These are phyloP conservation scores for Passerculus sandwichensis DNA, from an alignment of 2,797 vertebrate species.

Conservation along the genomic window DNA sequence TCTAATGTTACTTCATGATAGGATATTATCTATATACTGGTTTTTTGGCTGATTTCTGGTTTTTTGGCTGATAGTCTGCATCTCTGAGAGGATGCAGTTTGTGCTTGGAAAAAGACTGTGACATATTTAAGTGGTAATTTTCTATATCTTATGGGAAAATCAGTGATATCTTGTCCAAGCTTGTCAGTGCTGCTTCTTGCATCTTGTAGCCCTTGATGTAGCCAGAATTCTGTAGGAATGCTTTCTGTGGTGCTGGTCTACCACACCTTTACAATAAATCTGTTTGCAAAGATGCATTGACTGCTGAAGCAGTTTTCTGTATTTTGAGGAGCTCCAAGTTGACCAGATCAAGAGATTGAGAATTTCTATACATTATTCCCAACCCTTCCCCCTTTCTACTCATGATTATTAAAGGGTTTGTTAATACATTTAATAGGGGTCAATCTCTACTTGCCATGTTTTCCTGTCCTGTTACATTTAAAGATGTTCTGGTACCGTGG, in stretches of 20 bases:
- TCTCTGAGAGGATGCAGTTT: background rate
- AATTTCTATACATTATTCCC: background rate
- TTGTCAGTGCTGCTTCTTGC: background rate
- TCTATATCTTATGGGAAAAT: background rate
- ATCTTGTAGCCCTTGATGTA: background rate
- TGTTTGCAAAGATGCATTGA: background rate
- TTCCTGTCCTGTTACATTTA: background rate
- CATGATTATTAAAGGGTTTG: background rate
- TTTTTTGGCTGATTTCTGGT: background rate
- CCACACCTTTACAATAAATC: background rate
- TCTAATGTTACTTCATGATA: background rate
- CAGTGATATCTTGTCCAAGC: fast-evolving
- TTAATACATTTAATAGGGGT: background rate
- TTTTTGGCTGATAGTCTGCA: background rate
- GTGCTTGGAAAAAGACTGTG: background rate
- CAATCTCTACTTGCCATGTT: background rate
- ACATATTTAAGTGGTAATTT: background rate
- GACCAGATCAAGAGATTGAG: background rate
- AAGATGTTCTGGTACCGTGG: background rate
- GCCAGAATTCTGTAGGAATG: background rate
- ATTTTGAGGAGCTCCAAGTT: background rate
- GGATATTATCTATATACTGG: background rate
- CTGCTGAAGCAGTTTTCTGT: background rate
- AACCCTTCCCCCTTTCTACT: background rate
- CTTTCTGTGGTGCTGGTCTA: background rate